Conservation (phyloP, 2,888 invertebrate species). For the Koerneria pararmatus region DNA sequence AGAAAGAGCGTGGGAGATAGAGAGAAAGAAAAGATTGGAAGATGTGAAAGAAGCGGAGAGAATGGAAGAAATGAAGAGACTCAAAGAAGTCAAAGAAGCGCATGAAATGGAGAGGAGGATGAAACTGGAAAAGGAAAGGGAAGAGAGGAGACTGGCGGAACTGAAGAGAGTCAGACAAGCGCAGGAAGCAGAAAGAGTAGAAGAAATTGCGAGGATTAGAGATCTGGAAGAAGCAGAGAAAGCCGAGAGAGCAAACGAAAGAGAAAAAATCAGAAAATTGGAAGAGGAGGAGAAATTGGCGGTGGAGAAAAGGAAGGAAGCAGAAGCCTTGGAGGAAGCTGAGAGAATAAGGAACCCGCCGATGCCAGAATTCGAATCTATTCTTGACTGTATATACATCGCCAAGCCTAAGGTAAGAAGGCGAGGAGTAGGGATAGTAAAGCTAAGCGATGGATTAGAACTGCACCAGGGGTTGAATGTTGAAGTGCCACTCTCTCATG, state of each 20-base stretch:
- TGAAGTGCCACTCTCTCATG: too few species aligned
- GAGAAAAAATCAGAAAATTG: background rate
- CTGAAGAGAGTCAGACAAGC: background rate
- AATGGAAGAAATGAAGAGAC: background rate
- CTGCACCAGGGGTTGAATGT: too few species aligned
- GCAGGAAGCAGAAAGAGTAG: background rate
- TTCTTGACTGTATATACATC: background rate
- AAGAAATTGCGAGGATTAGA: background rate
- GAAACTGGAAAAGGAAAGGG: background rate
- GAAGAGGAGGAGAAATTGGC: background rate
- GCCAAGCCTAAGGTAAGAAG: background rate
- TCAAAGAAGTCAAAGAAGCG: background rate
- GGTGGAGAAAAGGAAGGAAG: background rate
- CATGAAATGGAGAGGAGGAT: slow-evolving; percentile 1
- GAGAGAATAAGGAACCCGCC: too few species aligned
- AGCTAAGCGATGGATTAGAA: too few species aligned
- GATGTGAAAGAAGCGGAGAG: background rate
- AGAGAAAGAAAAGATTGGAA: background rate
- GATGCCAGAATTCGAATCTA: background rate
- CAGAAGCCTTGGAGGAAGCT: background rate
- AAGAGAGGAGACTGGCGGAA: background rate
- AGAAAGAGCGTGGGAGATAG: background rate
- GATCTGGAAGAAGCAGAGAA: background rate
- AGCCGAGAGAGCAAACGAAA: background rate
- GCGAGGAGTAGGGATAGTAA: too few species aligned